Evolutionary conservation across 2,888 invertebrate species (phyloP), one percentile per base, ranked within the genome.

Genomic region (Drosophila helvetica): DNA sequence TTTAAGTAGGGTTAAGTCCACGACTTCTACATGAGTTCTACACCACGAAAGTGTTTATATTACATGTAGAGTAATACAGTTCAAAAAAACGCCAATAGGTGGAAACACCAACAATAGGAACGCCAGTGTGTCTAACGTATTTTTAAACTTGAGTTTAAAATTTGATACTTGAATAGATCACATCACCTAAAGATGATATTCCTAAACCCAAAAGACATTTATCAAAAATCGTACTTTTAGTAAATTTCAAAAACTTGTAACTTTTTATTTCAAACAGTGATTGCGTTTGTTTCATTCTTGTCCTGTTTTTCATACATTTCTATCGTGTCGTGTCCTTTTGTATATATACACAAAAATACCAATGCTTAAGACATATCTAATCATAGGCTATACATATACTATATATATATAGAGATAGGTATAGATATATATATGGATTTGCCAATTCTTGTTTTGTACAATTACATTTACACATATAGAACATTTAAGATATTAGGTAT

Each of bases 221-320:
- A n/a, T 6, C 6, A 25, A 15, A 38, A 8, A 3, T 15, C 9
- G 3, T 25, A 4, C 0, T 2, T 19, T 15, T 27, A n/a, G 15
- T 22, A 47, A 72, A 71, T 85, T 86, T 27, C 68, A 79, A 87
- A 88, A 88, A 86, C 74, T 83, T 82, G 83, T 83, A 84, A 84
- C 83, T 88, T 84, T 83, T 84, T 84, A 84, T 84, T 71, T 78
- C 38, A 82, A 84, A 88, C 88, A 88, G 74, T 82, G 77, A 82
- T 77, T 74, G 68, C 64, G 51, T 59, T 52, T 59, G 73, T 67
- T 69, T 48, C 19, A 19, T 43, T 68, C n/a, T 55, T 43, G 51
- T 54, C 42, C 54, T 67, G 45, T 17, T 67, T 70, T 52, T 66
- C 62, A 62, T 69, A 74, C 74, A 74, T 63, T 53, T 73, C 69